Evolutionary conservation across 2,888 invertebrate species (phyloP).

Genomic region (Noctua comes): DNA sequence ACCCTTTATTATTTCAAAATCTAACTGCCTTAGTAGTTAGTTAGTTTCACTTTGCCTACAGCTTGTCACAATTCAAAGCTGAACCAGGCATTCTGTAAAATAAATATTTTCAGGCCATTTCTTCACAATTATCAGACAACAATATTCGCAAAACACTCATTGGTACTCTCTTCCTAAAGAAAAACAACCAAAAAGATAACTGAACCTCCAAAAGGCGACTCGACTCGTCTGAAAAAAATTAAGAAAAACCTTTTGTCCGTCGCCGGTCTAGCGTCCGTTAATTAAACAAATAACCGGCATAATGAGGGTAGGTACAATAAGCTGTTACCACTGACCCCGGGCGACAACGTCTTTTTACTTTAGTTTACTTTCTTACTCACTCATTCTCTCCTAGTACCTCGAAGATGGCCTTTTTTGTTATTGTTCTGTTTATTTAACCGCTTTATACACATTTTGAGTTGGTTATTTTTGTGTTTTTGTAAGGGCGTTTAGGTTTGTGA

Average conservation of each 20-base stretch:
- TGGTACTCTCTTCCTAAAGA: conserved; percentile 24
- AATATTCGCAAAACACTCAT: conserved; percentile 9
- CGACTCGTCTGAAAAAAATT: conserved; percentile 60
- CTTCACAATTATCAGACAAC: background rate
- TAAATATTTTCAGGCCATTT: background rate
- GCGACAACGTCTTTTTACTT: conserved; percentile 58
- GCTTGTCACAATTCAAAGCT: background rate
- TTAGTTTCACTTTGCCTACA: background rate
- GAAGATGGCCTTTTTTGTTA: conserved; percentile 37
- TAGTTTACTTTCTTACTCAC: conserved; percentile 40
- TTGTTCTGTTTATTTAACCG: conserved; percentile 56
- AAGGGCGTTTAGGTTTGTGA: conserved; percentile 32
- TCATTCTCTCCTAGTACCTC: conserved; percentile 47
- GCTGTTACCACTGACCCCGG: conserved; percentile 66
- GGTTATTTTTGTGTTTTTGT: conserved; percentile 44
- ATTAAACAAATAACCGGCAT: conserved; percentile 81
- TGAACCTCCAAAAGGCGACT: conserved; percentile 32
- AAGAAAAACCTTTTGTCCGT: conserved; percentile 73
- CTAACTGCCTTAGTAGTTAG: background rate
- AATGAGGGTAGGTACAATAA: conserved; percentile 75
- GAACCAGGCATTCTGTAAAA: background rate
- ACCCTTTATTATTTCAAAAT: no score
- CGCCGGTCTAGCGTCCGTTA: conserved; percentile 71
- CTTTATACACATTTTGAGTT: conserved; percentile 44
- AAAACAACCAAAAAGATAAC: conserved; percentile 42